Evolutionary conservation across 2,797 vertebrate genomes (phyloP).

Genomic region (Scolopax bukidnonensis): DNA sequence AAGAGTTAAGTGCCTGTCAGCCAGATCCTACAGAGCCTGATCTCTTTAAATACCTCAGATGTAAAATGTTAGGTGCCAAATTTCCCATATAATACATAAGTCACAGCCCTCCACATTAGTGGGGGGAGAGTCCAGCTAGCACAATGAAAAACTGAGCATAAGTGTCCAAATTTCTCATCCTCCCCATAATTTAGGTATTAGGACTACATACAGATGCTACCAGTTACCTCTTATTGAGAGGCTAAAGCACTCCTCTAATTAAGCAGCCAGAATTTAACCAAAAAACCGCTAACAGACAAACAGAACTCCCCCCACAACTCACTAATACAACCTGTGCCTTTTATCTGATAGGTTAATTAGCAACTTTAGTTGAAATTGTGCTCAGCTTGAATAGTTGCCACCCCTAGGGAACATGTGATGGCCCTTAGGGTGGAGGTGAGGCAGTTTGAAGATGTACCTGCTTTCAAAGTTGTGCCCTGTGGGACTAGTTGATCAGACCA

Average conservation of each 20-base stretch:
- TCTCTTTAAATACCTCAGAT: not conserved
- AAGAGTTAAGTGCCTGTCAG: not conserved
- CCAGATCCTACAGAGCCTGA: not conserved
- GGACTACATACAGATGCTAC: not conserved
- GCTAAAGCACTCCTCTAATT: not conserved
- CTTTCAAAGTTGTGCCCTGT: not conserved
- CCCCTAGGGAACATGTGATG: not conserved
- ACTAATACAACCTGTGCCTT: not conserved
- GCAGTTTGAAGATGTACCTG: not conserved
- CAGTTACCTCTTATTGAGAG: not conserved
- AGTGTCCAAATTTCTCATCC: not conserved
- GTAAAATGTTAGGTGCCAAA: not conserved
- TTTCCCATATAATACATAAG: fast-evolving
- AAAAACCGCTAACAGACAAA: not conserved
- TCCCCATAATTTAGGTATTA: not conserved
- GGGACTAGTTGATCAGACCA: not conserved
- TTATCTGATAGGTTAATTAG: not conserved
- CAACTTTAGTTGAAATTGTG: not conserved
- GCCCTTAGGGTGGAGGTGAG: not conserved
- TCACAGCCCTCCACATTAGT: not conserved
- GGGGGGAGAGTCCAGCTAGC: not conserved
- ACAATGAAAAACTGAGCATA: not conserved
- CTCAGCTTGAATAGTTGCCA: not conserved
- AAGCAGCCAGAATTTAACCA: not conserved
- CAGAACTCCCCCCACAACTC: not conserved